phyloP scores from a whole-genome alignment of 2,797 vertebrate genomes.

The Catharus ustulatus region DNA sequence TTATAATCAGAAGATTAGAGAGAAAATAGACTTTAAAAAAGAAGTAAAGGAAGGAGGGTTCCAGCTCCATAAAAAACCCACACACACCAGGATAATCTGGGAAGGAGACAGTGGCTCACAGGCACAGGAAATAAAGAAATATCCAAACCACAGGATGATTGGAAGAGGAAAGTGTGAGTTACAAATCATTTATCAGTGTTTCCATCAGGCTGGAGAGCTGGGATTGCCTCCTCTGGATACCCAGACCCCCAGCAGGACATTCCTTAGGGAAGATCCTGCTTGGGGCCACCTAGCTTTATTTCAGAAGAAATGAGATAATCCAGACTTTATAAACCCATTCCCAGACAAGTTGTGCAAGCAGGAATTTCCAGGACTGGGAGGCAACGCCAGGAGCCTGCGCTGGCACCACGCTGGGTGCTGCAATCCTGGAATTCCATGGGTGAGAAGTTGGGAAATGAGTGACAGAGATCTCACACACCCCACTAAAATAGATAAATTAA shows the following conservation, averaged over 20 bases:
- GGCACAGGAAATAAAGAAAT: background rate
- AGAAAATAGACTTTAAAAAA: background rate
- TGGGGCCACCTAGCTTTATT: rapidly evolving
- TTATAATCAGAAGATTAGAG: background rate
- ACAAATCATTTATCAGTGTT: background rate
- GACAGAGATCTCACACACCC: background rate
- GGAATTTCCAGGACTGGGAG: background rate
- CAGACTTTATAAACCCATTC: background rate
- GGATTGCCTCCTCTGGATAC: background rate
- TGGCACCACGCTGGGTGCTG: background rate
- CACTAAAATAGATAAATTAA: background rate
- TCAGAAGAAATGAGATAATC: background rate
- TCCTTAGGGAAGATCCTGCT: background rate
- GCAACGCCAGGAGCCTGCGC: background rate
- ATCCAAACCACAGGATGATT: background rate
- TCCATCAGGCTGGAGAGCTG: background rate
- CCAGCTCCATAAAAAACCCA: background rate
- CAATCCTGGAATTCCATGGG: rapidly evolving
- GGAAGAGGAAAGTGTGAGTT: background rate
- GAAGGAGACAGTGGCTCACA: background rate
- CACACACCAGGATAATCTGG: rapidly evolving
- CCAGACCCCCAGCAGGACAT: background rate
- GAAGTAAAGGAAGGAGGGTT: background rate
- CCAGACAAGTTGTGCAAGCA: background rate
- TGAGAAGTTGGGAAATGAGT: background rate